These are phyloP conservation scores for Chaetorhynchus papuensis DNA, from an alignment of 2,113 vertebrate genomes.

Conservation along the genomic window DNA sequence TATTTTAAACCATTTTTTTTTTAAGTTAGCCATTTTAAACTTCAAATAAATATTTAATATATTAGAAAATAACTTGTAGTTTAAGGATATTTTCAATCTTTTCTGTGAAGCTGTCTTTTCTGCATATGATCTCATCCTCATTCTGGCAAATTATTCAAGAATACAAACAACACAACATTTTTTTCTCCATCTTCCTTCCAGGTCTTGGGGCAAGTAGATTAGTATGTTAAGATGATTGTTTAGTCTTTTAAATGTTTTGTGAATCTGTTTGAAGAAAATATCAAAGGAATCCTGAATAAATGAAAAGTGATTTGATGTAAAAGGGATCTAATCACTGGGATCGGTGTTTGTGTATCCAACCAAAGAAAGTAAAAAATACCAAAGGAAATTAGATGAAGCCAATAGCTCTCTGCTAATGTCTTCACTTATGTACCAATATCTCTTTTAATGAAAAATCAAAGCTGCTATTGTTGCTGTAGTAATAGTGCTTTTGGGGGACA, in stretches of 20 bases:
- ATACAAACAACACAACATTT: not conserved
- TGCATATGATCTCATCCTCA: not conserved
- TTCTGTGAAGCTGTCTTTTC: not conserved
- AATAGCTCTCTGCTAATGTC: conserved; percentile 59
- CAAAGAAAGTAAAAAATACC: not conserved
- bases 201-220: not conserved
- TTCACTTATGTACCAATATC: conserved; percentile 47
- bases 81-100: conserved; percentile 20
- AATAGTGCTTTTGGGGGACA: not conserved
- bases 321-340: not conserved
- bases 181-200: not conserved
- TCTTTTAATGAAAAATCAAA: conserved; percentile 55
- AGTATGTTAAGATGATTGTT: conserved; percentile 3
- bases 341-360: conserved; percentile 48
- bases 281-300: conserved; percentile 24
- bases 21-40: not conserved
- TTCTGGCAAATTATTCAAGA: not conserved
- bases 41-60: not conserved
- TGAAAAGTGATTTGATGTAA: not conserved
- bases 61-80: not conserved
- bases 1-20: not conserved
- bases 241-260: conserved; percentile 60
- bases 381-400: conserved; percentile 43
- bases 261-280: conserved; percentile 33
- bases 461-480: conserved; percentile 14